These are phyloP conservation scores for Hypena proboscidalis DNA, from an alignment of 2,888 invertebrate species.

Conservation along the genomic window DNA sequence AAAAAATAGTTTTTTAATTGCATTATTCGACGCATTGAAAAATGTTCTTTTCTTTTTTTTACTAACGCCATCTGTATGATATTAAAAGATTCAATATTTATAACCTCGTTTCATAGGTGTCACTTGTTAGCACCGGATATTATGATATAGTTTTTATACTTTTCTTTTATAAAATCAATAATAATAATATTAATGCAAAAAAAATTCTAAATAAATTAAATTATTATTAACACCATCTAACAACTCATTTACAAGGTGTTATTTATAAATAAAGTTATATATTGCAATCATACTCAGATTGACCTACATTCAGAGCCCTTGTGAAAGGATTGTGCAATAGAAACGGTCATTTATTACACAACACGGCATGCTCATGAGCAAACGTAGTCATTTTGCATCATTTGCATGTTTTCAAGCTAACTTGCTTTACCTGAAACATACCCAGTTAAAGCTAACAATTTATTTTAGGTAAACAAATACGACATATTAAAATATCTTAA, in stretches of 20 bases:
- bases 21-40: no score
- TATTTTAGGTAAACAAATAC: conserved; percentile 29
- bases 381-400: conserved; percentile 76
- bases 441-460: conserved; percentile 43
- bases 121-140: conserved; percentile 42
- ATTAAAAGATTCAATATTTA: no score
- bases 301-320: conserved; percentile 85
- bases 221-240: conserved; percentile 2
- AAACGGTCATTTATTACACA: conserved; percentile 85
- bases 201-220: neutral
- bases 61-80: no score
- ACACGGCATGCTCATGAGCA: conserved; percentile 80
- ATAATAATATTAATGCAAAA: neutral
- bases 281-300: conserved; percentile 74
- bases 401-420: conserved; percentile 60
- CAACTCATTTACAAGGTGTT: neutral
- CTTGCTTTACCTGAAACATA: conserved; percentile 46
- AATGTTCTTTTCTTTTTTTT: no score
- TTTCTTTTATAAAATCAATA: conserved; percentile 3
- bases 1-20: no score
- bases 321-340: conserved; percentile 86
- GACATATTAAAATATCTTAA: conserved; percentile 6
- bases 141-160: conserved; percentile 9
- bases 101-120: no score
- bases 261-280: conserved; percentile 43